phyloP scores from a whole-genome alignment of 2,797 vertebrate species.

The Eospalax fontanierii region DNA sequence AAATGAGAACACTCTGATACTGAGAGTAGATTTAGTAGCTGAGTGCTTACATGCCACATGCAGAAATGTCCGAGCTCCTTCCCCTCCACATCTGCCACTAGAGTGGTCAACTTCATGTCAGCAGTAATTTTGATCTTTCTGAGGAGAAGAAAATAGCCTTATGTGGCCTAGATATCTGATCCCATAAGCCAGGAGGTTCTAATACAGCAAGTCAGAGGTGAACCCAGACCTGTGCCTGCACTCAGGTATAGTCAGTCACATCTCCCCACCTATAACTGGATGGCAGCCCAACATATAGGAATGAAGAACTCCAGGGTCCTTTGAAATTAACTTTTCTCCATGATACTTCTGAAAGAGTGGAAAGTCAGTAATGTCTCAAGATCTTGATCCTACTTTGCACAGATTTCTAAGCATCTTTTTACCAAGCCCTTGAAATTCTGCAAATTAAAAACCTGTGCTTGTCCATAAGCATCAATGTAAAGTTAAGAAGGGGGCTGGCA shows the following conservation, averaged over 20 bases:
- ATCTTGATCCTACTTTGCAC: neutral
- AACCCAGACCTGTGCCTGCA: neutral
- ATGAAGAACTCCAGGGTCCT: neutral
- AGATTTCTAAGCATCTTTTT: conserved; percentile 58
- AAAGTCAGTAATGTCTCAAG: conserved; percentile 3
- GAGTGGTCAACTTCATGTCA: neutral
- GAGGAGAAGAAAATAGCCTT: neutral
- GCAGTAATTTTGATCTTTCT: conserved; percentile 21
- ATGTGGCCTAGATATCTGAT: neutral
- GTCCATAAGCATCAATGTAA: conserved; percentile 11
- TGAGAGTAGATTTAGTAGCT: neutral
- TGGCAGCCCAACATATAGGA: neutral
- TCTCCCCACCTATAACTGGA: too few species aligned
- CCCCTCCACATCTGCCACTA: neutral
- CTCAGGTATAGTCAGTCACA: too few species aligned
- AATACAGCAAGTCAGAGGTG: neutral
- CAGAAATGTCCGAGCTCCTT: neutral
- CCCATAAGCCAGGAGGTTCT: neutral
- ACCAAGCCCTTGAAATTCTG: conserved; percentile 47
- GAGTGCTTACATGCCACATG: neutral
- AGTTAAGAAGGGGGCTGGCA: neutral
- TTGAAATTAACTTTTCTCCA: conserved; percentile 9
- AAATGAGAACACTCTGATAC: neutral
- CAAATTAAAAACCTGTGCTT: conserved; percentile 36
- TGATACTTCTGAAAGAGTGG: neutral